Percentiles rank a stretch among this genome's conserved stretches.
These are phyloP conservation scores for Tholera decimalis DNA, from an alignment of 2,888 invertebrate species.

Conservation along the genomic window DNA sequence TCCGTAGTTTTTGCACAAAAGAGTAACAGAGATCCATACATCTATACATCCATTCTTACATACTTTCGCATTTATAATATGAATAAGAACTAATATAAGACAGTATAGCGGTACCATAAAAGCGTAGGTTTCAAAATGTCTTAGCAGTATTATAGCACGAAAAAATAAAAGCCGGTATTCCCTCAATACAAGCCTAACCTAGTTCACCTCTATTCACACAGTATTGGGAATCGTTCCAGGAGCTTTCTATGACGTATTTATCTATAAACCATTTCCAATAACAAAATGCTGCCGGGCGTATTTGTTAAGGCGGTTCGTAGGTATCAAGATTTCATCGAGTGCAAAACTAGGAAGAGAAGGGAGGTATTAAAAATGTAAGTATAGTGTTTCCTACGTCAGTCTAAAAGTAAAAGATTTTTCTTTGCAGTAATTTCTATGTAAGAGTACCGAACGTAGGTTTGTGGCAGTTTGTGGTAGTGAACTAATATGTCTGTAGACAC, in stretches of 20 bases:
- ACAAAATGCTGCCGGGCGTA: slow-evolving; percentile 7
- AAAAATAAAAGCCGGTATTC: too few species aligned
- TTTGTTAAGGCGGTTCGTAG: not conserved
- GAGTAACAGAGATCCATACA: too few species aligned
- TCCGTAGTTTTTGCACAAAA: too few species aligned
- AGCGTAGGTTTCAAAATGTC: not conserved
- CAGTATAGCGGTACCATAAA: not conserved
- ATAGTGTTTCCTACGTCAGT: not conserved
- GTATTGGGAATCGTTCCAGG: slow-evolving; percentile 2
- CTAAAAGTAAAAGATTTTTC: too few species aligned
- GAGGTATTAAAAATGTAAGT: slow-evolving; percentile 1
- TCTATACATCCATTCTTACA: too few species aligned
- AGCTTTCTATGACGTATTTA: slow-evolving; percentile 14
- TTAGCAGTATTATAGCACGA: too few species aligned
- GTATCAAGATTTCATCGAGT: not conserved
- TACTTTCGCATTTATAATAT: too few species aligned
- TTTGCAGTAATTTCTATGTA: not conserved
- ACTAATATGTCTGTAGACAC: slow-evolving; percentile 6
- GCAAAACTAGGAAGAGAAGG: too few species aligned
- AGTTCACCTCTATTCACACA: slow-evolving; percentile 11
- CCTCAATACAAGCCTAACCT: slow-evolving; percentile 12
- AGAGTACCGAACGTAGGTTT: not conserved
- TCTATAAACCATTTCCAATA: slow-evolving; percentile 22
- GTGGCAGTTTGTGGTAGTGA: not conserved
- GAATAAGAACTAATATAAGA: too few species aligned